Evolutionary conservation across 2,113 vertebrate species (phyloP).

Genomic region (Centropristis striata): DNA sequence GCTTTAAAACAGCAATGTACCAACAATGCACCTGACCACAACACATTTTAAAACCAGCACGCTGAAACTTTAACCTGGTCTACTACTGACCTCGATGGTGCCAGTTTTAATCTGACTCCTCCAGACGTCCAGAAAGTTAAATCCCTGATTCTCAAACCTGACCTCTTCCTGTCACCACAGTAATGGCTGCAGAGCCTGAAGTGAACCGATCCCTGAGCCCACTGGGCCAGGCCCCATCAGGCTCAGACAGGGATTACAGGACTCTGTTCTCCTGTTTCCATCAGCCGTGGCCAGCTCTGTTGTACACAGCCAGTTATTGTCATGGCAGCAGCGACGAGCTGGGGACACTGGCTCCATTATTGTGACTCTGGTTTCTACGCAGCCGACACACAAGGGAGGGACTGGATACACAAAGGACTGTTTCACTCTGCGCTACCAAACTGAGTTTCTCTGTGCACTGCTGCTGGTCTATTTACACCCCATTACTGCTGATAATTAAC

Average conservation of each 20-base stretch:
- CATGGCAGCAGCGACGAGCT: constrained; percentile 73
- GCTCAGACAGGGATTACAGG: constrained; percentile 55
- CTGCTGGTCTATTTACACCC: constrained; percentile 45
- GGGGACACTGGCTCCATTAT: constrained; percentile 78
- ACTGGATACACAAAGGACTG: constrained; percentile 65
- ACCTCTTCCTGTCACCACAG: constrained; percentile 23
- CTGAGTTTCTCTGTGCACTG: constrained; percentile 50
- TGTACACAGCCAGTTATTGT: constrained; percentile 64
- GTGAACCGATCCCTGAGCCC: constrained; percentile 3
- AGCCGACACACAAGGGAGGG: constrained; percentile 62
- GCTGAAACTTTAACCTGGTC: background rate
- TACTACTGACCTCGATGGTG: background rate
- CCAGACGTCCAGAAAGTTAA: background rate
- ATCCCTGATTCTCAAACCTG: background rate
- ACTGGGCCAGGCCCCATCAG: constrained; percentile 28
- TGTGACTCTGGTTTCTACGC: constrained; percentile 67
- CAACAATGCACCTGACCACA: too few relatives aligned
- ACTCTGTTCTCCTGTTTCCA: constrained; percentile 64
- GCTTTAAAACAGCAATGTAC: too few relatives aligned
- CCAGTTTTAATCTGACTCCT: background rate
- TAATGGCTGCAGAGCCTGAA: constrained; percentile 1
- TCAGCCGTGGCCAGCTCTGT: constrained; percentile 41
- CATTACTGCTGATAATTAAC: constrained; percentile 33
- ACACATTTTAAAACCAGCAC: too few relatives aligned
- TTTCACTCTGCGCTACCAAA: constrained; percentile 52